Conservation (phyloP, 2,888 invertebrate species). For the Cantharis lateralis region DNA sequence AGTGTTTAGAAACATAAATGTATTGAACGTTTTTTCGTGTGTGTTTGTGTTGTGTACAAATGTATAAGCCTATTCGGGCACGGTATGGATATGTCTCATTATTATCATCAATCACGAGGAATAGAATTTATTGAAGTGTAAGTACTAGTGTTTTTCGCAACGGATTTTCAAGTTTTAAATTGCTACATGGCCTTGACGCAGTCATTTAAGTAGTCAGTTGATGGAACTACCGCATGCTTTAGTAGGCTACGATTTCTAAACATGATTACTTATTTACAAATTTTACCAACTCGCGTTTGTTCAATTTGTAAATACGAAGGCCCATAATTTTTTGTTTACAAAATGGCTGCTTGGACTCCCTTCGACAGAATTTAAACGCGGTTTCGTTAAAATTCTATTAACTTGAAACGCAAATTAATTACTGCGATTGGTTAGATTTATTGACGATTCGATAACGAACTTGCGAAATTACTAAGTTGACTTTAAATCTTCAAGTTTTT, state of each 20-base stretch:
- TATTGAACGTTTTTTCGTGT: neutral
- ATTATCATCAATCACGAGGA: conserved; percentile 41
- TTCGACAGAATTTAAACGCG: neutral
- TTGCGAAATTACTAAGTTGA: neutral
- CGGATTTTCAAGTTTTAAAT: neutral
- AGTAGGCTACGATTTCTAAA: neutral
- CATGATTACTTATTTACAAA: neutral
- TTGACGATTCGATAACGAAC: neutral
- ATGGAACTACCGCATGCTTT: neutral
- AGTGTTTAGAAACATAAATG: neutral
- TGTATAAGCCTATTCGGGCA: conserved; percentile 45
- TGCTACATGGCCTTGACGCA: neutral
- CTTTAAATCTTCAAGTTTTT: neutral
- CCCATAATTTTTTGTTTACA: conserved; percentile 22
- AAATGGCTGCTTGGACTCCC: conserved; percentile 17
- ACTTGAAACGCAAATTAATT: neutral
- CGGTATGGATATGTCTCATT: conserved; percentile 50
- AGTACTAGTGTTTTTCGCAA: conserved; percentile 34
- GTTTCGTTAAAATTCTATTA: neutral
- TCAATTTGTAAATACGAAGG: neutral
- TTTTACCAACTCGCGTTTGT: neutral
- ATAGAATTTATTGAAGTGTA: conserved; percentile 41
- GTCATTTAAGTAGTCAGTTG: neutral
- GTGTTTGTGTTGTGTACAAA: conserved; percentile 42
- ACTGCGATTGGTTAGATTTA: neutral